Evolutionary conservation across 2,113 vertebrate genomes (phyloP), one percentile per base, ranked within the genome.

Genomic region (Alces alces): DNA sequence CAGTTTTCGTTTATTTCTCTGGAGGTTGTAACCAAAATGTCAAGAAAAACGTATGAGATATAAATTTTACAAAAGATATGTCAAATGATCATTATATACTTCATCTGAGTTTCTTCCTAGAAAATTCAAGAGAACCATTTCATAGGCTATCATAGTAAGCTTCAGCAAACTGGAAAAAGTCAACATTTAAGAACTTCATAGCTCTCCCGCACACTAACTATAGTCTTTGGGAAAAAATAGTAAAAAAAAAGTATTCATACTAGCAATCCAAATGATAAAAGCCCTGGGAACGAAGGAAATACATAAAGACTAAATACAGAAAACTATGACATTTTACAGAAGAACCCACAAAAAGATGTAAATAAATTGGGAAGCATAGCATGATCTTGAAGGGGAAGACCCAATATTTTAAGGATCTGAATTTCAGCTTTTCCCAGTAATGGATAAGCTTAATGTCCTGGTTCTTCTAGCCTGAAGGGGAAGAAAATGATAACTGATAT

Each of bases 171-270:
- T 80, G 23, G 25, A 92, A 52, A 57, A 96, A 96, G 78, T 50
- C 8, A 39, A 87, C 39, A 43, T 45, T 79, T 95, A 96, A 96
- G 91, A 79, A 89, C 66, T 91, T 60, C n/a, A 93, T 50, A 88
- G 57, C 3, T 88, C 90, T 80, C n/a, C 7, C 61, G 45, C 19
- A 8, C 17, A 79, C 21, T 92, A 55, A 17, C 7, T 78, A 61
- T 19, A 73, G 6, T 55, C 21, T 89, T 87, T 36, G 66, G 82
- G 45, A 52, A 95, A 93, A 96, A 60, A 23, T 45, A 28, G 28
- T 86, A 30, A 50, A 27, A 86, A 91, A 86, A 92, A 92, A 45
- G 13, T 82, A 64, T 76, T 64, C 86, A 33, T 23, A 86, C 80
- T 47, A 76, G 84, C 25, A 86, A 25, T 17, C 43, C n/a, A 86